These are phyloP conservation scores for Rhabdomys pumilio DNA, from an alignment of 2,797 vertebrate genomes.

Conservation along the genomic window DNA sequence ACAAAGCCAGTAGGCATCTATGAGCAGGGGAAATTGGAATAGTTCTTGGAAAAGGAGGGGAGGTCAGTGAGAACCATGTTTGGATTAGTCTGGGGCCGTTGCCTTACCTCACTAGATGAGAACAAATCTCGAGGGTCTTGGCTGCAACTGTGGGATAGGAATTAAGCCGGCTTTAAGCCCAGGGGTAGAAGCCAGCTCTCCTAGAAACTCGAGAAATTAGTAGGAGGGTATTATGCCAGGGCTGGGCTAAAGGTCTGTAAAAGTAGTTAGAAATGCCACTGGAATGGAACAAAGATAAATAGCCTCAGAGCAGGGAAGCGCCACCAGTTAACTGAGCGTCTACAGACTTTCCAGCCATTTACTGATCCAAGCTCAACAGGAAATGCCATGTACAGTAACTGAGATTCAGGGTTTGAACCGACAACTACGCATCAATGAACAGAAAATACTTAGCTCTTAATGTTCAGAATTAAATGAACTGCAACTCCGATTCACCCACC, in stretches of 20 bases:
- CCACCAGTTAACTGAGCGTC: neutral
- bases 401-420: constrained; percentile 39
- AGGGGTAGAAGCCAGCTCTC: constrained; percentile 23
- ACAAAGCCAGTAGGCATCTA: constrained; percentile 32
- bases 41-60: constrained; percentile 69
- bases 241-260: constrained; percentile 71
- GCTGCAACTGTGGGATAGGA: constrained; percentile 57
- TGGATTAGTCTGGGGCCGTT: constrained; percentile 25
- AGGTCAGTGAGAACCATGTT: constrained; percentile 51
- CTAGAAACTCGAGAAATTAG: constrained; percentile 73
- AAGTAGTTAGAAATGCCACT: constrained; percentile 53
- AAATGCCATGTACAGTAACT: neutral
- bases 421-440: neutral
- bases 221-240: constrained; percentile 60
- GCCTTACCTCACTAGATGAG: constrained; percentile 38
- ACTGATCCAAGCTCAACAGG: neutral
- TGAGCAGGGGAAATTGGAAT: constrained; percentile 69
- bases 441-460: neutral
- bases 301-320: constrained; percentile 1
- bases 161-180: constrained; percentile 54
- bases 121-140: constrained; percentile 63
- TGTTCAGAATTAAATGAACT: neutral
- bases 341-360: constrained; percentile 10
- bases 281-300: constrained; percentile 73
- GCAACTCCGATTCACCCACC: constrained; percentile 35